Conservation (phyloP, 1,140 invertebrate genomes). For the Trichonephila clavata region DNA sequence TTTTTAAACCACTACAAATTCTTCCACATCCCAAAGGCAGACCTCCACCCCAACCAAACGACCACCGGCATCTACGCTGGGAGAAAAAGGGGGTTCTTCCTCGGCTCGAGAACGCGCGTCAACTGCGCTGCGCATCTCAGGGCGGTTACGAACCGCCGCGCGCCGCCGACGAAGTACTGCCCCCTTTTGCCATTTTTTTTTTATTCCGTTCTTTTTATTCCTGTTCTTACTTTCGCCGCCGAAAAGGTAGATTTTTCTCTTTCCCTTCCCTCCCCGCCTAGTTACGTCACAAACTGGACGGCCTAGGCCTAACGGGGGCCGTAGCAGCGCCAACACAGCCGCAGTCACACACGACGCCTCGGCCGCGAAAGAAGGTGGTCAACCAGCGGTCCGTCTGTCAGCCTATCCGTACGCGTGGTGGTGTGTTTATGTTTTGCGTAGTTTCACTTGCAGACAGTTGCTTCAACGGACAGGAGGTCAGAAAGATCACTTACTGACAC, state of each 20-base stretch:
- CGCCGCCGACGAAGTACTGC: constrained; percentile 43
- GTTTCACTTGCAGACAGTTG: not conserved
- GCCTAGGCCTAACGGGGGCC: constrained; percentile 69
- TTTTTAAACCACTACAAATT: not conserved
- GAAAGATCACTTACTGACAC: not conserved
- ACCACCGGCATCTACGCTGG: not conserved
- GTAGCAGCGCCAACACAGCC: not conserved
- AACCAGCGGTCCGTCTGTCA: not conserved
- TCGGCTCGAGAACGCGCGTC: not conserved
- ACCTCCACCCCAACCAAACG: not conserved
- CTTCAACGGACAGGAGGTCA: not conserved
- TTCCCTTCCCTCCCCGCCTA: not conserved
- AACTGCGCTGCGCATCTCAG: not conserved
- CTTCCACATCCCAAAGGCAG: not conserved
- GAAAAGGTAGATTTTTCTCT: constrained; percentile 24
- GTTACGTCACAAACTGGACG: constrained; percentile 74
- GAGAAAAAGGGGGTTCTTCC: not conserved
- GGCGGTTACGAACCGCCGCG: constrained; percentile 41
- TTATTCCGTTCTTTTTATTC: constrained; percentile 2
- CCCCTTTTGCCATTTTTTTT: not conserved
- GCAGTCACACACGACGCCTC: constrained; percentile 55
- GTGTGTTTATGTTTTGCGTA: constrained; percentile 4
- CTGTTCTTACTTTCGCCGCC: not conserved
- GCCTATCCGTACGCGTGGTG: not conserved
- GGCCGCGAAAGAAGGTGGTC: constrained; percentile 49